Evolutionary conservation across 2,888 invertebrate species (phyloP), one percentile per base, ranked within the genome.

Genomic region (Aspidapion aeneum): DNA sequence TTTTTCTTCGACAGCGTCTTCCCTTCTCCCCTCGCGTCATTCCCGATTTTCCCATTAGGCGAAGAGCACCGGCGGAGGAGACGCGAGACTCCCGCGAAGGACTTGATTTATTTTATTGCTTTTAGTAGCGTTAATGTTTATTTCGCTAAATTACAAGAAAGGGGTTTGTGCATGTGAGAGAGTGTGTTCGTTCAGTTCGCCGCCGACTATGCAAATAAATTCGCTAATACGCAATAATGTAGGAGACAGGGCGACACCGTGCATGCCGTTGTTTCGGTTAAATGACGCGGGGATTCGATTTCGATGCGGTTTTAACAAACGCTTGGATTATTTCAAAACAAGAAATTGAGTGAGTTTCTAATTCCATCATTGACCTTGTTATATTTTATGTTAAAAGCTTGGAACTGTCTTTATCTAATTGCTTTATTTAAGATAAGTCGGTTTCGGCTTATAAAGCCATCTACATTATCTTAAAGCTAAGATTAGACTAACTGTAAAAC

Each of bases 91-190:
- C 19, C 50, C 74, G 76, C 58, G 58, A 21, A 22, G 48, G 72
- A 76, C 78, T 81, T 82, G 82, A 82, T 82, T 82, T 82, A 82
- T 82, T 82, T 82, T 82, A 82, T 82, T 82, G 81, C 82, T 80
- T 80, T 81, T 81, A 82, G 82, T 81, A 82, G 81, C 82, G 82
- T 81, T 82, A 81, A 82, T 82, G 82, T 82, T 82, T 82, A 82
- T 82, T 82, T 82, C 82, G 80, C 78, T 82, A 82, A 82, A 82
- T 82, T 82, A 82, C 82, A 82, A 82, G 82, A 82, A 82, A 82
- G 81, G 82, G 82, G 82, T 82, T 79, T 79, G 78, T 77, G 78
- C 77, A 77, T 77, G 79, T 75, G 50, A 9, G 63, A 55, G 50
- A 63, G 52, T 63, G 63, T 63, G 52, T 58, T 62, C 58, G 54